Evolutionary conservation across 2,888 invertebrate species (phyloP).

Genomic region (Seira ritae): DNA sequence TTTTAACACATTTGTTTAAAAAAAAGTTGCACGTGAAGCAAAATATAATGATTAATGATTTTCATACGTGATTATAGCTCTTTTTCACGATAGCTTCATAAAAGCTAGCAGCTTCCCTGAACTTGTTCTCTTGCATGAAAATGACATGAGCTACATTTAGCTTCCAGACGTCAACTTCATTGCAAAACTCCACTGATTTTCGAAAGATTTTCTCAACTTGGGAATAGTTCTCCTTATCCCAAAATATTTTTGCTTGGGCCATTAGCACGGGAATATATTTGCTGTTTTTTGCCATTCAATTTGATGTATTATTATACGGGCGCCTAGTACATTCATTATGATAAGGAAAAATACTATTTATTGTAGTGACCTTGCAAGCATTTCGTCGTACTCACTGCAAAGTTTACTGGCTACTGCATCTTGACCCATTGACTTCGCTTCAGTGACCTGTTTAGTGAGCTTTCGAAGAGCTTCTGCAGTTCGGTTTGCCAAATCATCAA

Average conservation of each 20-base stretch:
- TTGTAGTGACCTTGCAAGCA: too few relatives aligned
- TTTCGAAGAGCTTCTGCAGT: conserved; percentile 93
- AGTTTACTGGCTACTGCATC: conserved; percentile 63
- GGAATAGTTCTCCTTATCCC: conserved; percentile 96
- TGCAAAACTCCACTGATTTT: conserved; percentile 98
- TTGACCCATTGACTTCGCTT: conserved; percentile 58
- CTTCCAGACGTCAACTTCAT: conserved; percentile 97
- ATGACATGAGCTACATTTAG: conserved; percentile 98
- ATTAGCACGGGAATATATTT: conserved; percentile 98
- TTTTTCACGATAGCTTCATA: conserved; percentile 98
- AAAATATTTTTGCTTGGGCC: conserved; percentile 99
- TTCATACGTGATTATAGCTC: conserved; percentile 86
- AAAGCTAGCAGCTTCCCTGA: conserved; percentile 97
- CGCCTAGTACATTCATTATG: too few relatives aligned
- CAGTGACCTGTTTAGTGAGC: conserved; percentile 82
- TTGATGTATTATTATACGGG: too few relatives aligned
- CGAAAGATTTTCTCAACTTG: conserved; percentile 98
- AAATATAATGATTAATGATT: not conserved
- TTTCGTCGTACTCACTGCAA: conserved; percentile 71
- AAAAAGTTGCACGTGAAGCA: not conserved
- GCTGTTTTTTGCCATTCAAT: too few relatives aligned
- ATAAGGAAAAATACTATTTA: too few relatives aligned
- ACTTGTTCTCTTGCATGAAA: conserved; percentile 99
- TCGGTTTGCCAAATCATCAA: conserved; percentile 94
- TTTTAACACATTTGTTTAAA: not conserved